These are phyloP conservation scores for Gallinago undulata DNA, from an alignment of 2,113 vertebrate genomes.

Conservation along the genomic window DNA sequence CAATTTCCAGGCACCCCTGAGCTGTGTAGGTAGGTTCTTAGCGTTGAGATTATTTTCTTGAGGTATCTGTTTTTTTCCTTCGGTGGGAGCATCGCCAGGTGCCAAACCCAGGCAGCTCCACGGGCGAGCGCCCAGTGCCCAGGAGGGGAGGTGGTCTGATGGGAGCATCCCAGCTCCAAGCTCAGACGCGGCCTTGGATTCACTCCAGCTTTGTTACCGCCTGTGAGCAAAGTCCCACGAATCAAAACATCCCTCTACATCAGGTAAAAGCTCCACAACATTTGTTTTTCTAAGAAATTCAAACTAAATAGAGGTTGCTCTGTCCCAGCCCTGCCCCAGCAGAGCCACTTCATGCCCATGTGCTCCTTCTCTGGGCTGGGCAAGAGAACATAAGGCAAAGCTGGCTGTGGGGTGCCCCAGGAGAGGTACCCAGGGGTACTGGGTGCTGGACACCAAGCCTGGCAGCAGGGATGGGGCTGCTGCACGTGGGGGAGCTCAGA, in stretches of 20 bases:
- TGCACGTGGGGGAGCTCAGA: not conserved
- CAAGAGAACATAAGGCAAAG: not conserved
- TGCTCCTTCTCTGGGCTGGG: not conserved
- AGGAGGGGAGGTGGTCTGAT: not conserved
- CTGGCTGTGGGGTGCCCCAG: not conserved
- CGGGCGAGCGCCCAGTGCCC: fast-evolving
- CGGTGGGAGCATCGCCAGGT: fast-evolving
- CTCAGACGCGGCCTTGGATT: not conserved
- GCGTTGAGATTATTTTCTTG: not conserved
- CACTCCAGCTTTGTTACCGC: not conserved
- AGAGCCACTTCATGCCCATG: not conserved
- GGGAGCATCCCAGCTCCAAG: not conserved
- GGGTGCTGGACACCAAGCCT: not conserved
- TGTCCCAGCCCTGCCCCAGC: not conserved
- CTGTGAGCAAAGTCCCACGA: not conserved
- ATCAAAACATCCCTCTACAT: not conserved
- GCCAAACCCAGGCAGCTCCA: not conserved
- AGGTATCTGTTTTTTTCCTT: not conserved
- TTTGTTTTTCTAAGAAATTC: not conserved
- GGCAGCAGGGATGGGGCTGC: not conserved
- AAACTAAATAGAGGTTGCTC: not conserved
- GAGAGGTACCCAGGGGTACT: not conserved
- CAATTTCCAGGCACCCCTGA: not conserved
- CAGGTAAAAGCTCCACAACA: not conserved
- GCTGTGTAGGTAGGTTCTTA: fast-evolving